phyloP scores from a whole-genome alignment of 2,888 invertebrate species.

The Villa cingulata region DNA sequence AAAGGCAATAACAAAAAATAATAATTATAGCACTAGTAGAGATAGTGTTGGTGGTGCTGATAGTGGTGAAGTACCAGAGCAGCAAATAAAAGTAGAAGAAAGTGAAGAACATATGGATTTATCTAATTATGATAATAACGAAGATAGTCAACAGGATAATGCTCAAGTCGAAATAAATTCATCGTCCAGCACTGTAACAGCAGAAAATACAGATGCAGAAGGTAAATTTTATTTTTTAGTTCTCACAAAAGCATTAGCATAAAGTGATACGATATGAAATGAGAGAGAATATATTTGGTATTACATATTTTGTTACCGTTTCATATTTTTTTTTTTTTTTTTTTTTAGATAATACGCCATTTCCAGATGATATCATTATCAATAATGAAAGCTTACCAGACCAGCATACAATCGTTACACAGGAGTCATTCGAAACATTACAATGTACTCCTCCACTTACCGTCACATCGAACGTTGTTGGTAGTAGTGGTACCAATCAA shows the following conservation, averaged over 20 bases:
- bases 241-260: neutral
- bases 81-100: neutral
- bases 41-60: too few species aligned
- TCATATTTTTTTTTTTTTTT: too few species aligned
- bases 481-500: neutral
- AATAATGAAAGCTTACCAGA: neutral
- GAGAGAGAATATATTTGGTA: too few species aligned
- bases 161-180: neutral
- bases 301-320: too few species aligned
- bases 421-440: slow-evolving; percentile 12
- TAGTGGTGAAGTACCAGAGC: neutral
- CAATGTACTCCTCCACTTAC: slow-evolving; percentile 13
- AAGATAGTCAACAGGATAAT: neutral
- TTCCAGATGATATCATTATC: neutral
- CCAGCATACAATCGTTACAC: slow-evolving; percentile 1
- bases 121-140: neutral
- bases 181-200: neutral
- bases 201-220: slow-evolving; percentile 1
- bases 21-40: too few species aligned
- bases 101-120: slow-evolving; percentile 5
- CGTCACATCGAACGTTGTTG: slow-evolving; percentile 3
- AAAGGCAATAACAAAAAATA: too few species aligned
- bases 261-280: too few species aligned
- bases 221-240: neutral
- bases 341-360: neutral